Percentiles rank a stretch among this genome's conserved stretches.
phyloP scores from a whole-genome alignment of 2,888 invertebrate species.

The Pterostichus madidus region DNA sequence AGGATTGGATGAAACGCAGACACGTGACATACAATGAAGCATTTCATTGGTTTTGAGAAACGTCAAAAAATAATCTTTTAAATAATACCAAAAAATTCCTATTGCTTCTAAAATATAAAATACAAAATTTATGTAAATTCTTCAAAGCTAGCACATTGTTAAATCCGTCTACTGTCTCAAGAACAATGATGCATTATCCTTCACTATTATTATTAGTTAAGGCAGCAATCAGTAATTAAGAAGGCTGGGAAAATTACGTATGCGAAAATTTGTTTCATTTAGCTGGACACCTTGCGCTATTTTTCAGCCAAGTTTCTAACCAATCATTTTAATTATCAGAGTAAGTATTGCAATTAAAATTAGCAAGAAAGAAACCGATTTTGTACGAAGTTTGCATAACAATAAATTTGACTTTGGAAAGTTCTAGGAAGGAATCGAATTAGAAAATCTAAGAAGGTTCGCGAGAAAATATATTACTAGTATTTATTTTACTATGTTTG shows the following conservation, averaged over 20 bases:
- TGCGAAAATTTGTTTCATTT: slow-evolving; percentile 9
- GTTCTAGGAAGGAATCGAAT: neutral
- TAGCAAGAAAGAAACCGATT: slow-evolving; percentile 3
- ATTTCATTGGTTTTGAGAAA: too few relatives aligned
- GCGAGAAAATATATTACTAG: slow-evolving; percentile 5
- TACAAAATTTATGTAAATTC: slow-evolving; percentile 13
- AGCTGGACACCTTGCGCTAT: slow-evolving; percentile 1
- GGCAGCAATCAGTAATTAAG: neutral
- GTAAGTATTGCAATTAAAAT: slow-evolving; percentile 19
- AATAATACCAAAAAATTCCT: slow-evolving; percentile 10
- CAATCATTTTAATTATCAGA: slow-evolving; percentile 10
- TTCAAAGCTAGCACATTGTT: neutral
- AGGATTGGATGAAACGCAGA: too few relatives aligned
- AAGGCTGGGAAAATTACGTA: slow-evolving; percentile 26
- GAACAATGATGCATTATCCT: too few relatives aligned
- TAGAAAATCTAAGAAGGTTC: slow-evolving; percentile 15
- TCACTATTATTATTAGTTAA: slow-evolving; percentile 17
- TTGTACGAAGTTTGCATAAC: slow-evolving; percentile 20
- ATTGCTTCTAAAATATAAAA: too few relatives aligned
- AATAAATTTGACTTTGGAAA: slow-evolving; percentile 31
- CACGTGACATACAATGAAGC: too few relatives aligned
- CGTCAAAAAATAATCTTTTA: too few relatives aligned
- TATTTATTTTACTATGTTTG: neutral
- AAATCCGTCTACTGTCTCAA: neutral
- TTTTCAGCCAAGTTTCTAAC: slow-evolving; percentile 12